Evolutionary conservation across 1,140 invertebrate genomes (phyloP).

Genomic region (Pseudomyrmex concolor): DNA sequence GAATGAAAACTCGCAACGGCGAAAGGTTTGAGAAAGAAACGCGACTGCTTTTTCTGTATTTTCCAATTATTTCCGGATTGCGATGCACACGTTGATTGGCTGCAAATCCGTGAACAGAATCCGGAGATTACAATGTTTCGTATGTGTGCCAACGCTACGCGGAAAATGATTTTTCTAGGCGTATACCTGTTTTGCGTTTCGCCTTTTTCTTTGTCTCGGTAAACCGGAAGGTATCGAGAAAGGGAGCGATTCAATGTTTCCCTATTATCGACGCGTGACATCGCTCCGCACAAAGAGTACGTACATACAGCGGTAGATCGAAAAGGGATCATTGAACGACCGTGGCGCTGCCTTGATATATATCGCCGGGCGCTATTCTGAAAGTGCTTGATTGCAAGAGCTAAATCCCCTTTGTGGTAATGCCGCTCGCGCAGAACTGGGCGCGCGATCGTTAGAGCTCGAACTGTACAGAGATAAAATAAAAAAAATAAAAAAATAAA

Average conservation of each 20-base stretch:
- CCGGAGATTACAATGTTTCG: conserved; percentile 4
- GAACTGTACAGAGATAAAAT: not conserved
- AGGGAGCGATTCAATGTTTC: conserved; percentile 40
- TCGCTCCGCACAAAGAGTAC: conserved; percentile 25
- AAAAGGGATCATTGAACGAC: conserved; percentile 47
- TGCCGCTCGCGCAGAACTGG: not conserved
- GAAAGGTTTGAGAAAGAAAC: not conserved
- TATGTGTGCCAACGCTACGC: not conserved
- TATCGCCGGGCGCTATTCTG: conserved; percentile 18
- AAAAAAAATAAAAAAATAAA: no score
- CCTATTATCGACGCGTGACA: conserved; percentile 55
- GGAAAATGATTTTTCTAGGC: conserved; percentile 19
- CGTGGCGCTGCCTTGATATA: conserved; percentile 15
- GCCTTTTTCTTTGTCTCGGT: conserved; percentile 11
- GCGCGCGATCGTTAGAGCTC: conserved; percentile 14
- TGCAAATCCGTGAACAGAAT: conserved; percentile 43
- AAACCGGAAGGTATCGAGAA: conserved; percentile 26
- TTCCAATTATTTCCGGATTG: conserved; percentile 40
- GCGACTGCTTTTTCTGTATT: conserved; percentile 22
- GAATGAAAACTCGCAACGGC: not conserved
- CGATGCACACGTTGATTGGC: not conserved
- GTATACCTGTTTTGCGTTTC: not conserved
- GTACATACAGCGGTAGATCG: conserved; percentile 12
- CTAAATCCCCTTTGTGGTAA: conserved; percentile 42
- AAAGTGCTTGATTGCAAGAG: conserved; percentile 50